phyloP scores from a whole-genome alignment of 2,113 vertebrate genomes.

The Asarcornis scutulata region DNA sequence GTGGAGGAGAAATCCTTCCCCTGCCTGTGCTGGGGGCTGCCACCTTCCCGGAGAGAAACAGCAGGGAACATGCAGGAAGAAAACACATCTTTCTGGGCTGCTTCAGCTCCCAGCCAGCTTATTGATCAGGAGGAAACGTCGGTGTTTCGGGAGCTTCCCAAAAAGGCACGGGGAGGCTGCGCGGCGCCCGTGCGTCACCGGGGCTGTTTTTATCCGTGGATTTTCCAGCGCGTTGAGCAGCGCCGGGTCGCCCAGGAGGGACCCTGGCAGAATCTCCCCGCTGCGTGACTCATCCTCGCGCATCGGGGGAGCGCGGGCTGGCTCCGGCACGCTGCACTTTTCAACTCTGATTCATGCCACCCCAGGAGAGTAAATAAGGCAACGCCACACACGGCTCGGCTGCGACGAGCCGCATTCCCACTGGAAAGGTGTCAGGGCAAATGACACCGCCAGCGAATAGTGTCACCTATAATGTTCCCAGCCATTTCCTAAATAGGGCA shows the following conservation, averaged over 20 bases:
- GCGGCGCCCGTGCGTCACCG: not conserved
- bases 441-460: not conserved
- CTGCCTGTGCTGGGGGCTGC: not conserved
- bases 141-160: conserved; percentile 43
- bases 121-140: conserved; percentile 25
- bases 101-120: conserved; percentile 5
- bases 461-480: not conserved
- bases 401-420: conserved; percentile 9
- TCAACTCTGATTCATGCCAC: conserved; percentile 71
- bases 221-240: conserved; percentile 16
- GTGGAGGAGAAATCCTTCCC: not conserved
- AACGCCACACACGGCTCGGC: not conserved
- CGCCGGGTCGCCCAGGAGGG: conserved; percentile 54
- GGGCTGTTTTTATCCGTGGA: conserved; percentile 29
- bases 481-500: not conserved
- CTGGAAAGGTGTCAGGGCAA: not conserved
- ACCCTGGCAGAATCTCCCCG: conserved; percentile 63
- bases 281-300: conserved; percentile 49
- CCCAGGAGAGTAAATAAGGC: conserved; percentile 57
- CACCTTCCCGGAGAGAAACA: not conserved
- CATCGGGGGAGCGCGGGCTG: conserved; percentile 47
- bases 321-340: conserved; percentile 61
- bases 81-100: not conserved
- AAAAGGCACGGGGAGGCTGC: conserved; percentile 15
- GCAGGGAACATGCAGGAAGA: not conserved